Conservation (phyloP, 2,113 vertebrate genomes). For the Gallinago jamesoni region DNA sequence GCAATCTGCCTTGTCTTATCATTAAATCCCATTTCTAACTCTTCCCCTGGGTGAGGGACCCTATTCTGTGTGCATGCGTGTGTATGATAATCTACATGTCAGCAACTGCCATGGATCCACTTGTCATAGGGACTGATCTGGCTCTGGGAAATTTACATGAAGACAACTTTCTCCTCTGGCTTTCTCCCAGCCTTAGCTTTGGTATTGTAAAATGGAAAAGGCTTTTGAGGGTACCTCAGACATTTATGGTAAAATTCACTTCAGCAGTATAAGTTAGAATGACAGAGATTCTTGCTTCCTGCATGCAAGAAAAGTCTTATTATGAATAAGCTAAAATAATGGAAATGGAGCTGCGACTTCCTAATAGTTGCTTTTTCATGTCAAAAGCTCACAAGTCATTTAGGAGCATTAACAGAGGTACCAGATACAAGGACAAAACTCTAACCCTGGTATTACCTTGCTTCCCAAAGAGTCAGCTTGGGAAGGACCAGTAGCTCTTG, state of each 20-base stretch:
- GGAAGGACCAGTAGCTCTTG: not conserved
- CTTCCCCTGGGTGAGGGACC: not conserved
- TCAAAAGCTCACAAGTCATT: not conserved
- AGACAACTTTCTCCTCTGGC: not conserved
- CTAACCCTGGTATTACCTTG: not conserved
- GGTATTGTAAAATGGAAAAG: not conserved
- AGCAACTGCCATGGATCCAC: not conserved
- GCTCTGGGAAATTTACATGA: not conserved
- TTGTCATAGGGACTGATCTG: not conserved
- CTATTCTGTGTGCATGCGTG: not conserved
- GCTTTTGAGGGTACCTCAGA: not conserved
- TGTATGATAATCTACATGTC: accelerated
- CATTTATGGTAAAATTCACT: not conserved
- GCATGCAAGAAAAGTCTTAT: not conserved
- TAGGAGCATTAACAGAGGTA: not conserved
- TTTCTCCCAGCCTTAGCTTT: not conserved
- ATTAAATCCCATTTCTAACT: not conserved
- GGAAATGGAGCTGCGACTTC: not conserved
- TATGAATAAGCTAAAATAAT: not conserved
- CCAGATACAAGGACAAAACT: not conserved
- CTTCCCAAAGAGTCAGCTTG: not conserved
- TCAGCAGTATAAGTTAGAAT: not conserved
- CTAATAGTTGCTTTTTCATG: not conserved
- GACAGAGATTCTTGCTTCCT: not conserved
- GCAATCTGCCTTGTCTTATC: not conserved